These are phyloP conservation scores for Riparia riparia DNA, from an alignment of 2,113 vertebrate species.

Conservation along the genomic window DNA sequence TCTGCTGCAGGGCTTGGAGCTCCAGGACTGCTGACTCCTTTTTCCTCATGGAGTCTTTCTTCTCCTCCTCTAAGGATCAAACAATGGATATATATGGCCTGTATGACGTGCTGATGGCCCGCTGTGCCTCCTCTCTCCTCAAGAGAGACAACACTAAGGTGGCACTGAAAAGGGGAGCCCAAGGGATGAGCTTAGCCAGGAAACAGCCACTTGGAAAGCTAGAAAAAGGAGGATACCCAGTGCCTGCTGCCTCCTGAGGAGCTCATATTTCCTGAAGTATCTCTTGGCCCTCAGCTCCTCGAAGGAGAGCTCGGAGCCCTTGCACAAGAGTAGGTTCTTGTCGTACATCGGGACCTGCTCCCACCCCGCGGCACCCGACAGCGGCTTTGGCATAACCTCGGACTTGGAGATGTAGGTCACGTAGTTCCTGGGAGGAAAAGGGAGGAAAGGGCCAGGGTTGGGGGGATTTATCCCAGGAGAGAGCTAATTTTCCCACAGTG, in stretches of 20 bases:
- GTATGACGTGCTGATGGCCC: not conserved
- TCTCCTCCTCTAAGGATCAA: conserved; percentile 68
- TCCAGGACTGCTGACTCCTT: conserved; percentile 77
- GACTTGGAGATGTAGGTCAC: conserved; percentile 50
- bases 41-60: conserved; percentile 65
- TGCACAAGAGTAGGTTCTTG: not conserved
- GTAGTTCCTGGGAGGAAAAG: not conserved
- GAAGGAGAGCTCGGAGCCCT: conserved; percentile 49
- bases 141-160: not conserved
- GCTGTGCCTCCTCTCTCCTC: not conserved
- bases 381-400: not conserved
- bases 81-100: not conserved
- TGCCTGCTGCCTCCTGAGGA: conserved; percentile 29
- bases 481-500: fast-evolving
- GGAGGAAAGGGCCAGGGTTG: not conserved
- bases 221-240: conserved; percentile 13
- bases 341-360: conserved; percentile 44
- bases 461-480: fast-evolving
- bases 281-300: conserved; percentile 57
- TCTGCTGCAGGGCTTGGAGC: conserved; percentile 76
- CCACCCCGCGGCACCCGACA: fast-evolving
- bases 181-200: not conserved
- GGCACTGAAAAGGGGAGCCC: not conserved
- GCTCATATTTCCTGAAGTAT: conserved; percentile 4
- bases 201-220: not conserved